Evolutionary conservation across 2,888 invertebrate species (phyloP).

Genomic region (Crioceris asparagi): DNA sequence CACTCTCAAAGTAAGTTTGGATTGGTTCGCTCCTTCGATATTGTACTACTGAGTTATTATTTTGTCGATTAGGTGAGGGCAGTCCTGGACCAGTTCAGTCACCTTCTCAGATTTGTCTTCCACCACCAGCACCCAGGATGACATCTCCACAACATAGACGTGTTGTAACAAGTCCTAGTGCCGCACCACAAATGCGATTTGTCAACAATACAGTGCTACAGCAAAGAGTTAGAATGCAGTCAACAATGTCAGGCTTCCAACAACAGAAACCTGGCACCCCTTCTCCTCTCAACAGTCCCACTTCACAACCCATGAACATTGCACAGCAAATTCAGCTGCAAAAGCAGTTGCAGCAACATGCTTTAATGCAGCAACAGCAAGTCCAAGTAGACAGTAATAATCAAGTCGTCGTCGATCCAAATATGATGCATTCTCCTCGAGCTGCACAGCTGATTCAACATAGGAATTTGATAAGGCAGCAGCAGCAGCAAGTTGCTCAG

Average conservation of each 20-base stretch:
- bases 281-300: slow-evolving; percentile 36
- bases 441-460: slow-evolving; percentile 33
- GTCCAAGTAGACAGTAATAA: slow-evolving; percentile 25
- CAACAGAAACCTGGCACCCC: slow-evolving; percentile 36
- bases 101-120: slow-evolving; percentile 36
- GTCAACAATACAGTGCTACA: slow-evolving; percentile 26
- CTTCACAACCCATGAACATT: slow-evolving; percentile 32
- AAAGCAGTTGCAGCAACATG: slow-evolving; percentile 35
- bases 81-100: slow-evolving; percentile 46
- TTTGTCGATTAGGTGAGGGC: slow-evolving; percentile 46
- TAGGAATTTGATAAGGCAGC: slow-evolving; percentile 30
- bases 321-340: slow-evolving; percentile 35
- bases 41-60: too few species aligned
- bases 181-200: slow-evolving; percentile 29
- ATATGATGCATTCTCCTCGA: slow-evolving; percentile 35
- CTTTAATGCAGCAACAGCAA: slow-evolving; percentile 28
- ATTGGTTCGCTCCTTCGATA: too few species aligned
- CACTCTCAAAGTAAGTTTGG: slow-evolving; percentile 50
- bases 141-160: slow-evolving; percentile 39
- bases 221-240: slow-evolving; percentile 30
- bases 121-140: slow-evolving; percentile 43
- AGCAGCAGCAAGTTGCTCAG: slow-evolving; percentile 26
- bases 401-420: slow-evolving; percentile 28
- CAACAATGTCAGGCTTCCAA: slow-evolving; percentile 27
- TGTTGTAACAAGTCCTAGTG: slow-evolving; percentile 44